phyloP scores from a whole-genome alignment of 2,888 invertebrate genomes.

The Tenthredo amoena region DNA sequence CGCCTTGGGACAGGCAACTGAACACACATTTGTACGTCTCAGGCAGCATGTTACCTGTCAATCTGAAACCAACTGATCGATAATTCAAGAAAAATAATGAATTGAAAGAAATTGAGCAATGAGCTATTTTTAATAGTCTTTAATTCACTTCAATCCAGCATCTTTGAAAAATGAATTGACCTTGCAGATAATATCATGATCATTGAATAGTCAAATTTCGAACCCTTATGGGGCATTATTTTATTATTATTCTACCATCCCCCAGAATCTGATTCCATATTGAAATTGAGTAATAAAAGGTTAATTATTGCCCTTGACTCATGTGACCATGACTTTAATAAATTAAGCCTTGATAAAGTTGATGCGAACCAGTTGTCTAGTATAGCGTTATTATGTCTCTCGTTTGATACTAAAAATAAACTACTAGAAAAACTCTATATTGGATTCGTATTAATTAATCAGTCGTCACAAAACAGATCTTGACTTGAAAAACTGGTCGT shows the following conservation, averaged over 20 bases:
- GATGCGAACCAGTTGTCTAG: background rate
- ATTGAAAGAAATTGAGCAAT: background rate
- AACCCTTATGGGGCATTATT: background rate
- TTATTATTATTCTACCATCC: background rate
- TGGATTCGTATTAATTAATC: background rate
- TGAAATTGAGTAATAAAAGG: background rate
- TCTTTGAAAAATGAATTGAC: background rate
- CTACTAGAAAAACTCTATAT: background rate
- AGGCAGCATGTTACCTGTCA: background rate
- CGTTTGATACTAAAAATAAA: background rate
- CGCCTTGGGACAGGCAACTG: background rate
- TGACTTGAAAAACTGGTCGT: background rate
- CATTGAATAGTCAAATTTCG: background rate
- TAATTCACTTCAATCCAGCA: background rate
- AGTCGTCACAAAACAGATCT: background rate
- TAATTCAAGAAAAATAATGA: background rate
- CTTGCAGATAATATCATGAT: background rate
- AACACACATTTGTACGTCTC: background rate
- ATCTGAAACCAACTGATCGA: background rate
- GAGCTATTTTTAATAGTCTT: background rate
- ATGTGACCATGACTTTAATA: background rate
- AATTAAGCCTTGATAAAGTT: background rate
- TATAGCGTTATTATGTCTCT: background rate
- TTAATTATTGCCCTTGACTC: background rate
- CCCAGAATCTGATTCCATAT: background rate